These are phyloP conservation scores for Rhinoraja longicauda DNA, from an alignment of 2,797 vertebrate species.

Conservation along the genomic window DNA sequence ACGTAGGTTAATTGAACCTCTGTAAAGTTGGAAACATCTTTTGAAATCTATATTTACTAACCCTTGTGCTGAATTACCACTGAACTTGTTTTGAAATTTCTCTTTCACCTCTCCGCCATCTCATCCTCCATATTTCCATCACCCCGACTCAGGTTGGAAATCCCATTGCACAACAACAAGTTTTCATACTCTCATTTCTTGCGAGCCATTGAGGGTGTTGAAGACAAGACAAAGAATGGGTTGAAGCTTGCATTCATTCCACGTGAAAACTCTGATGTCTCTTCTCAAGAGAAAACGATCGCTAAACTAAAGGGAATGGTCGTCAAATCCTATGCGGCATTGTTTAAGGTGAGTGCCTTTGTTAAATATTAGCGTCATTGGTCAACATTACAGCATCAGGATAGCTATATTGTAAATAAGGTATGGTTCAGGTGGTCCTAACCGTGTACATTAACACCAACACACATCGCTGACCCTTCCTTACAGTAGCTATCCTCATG, in stretches of 20 bases:
- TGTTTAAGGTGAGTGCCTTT: slow-evolving; percentile 50
- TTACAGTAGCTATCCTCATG: background rate
- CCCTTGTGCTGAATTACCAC: background rate
- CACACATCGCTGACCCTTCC: background rate
- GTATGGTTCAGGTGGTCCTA: background rate
- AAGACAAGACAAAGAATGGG: slow-evolving; percentile 43
- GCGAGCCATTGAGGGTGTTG: slow-evolving; percentile 47
- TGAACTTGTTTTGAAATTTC: slow-evolving; percentile 41
- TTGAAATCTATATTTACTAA: background rate
- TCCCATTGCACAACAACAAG: slow-evolving; percentile 51
- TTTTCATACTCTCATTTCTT: slow-evolving; percentile 61
- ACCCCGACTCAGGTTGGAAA: slow-evolving; percentile 51
- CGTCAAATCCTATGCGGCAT: slow-evolving; percentile 42
- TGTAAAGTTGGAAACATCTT: background rate
- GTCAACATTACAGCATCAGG: background rate
- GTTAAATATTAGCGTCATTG: background rate
- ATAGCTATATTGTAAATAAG: background rate
- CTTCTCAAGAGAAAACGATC: slow-evolving; percentile 51
- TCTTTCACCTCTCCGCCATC: background rate
- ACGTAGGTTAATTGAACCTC: too few relatives aligned
- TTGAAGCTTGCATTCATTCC: slow-evolving; percentile 32
- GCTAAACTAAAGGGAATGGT: slow-evolving; percentile 52
- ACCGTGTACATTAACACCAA: background rate
- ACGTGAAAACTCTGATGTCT: slow-evolving; percentile 45
- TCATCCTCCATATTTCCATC: too few relatives aligned